These are phyloP conservation scores for Indicator maculatus DNA, from an alignment of 2,113 vertebrate genomes.

Conservation along the genomic window DNA sequence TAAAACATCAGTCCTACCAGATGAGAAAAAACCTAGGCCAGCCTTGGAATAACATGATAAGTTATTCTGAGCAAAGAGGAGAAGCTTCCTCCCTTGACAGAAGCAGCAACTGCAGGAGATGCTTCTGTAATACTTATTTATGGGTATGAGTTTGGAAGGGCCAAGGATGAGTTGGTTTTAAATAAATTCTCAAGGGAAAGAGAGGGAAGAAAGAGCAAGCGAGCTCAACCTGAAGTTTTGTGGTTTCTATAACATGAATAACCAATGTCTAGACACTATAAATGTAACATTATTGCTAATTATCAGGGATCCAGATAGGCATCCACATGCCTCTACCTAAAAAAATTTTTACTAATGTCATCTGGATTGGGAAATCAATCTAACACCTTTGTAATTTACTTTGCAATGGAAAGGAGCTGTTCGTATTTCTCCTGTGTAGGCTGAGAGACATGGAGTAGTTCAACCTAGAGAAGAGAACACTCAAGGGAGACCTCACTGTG, in stretches of 20 bases:
- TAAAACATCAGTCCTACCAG: not conserved
- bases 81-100: not conserved
- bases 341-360: not conserved
- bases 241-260: not conserved
- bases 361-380: not conserved
- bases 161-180: not conserved
- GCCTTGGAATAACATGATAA: not conserved
- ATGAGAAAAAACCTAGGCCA: not conserved
- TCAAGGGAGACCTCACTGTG: too few relatives aligned
- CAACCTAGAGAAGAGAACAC: not conserved
- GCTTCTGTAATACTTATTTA: not conserved
- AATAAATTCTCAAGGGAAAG: not conserved
- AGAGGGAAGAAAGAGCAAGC: not conserved
- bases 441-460: not conserved
- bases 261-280: not conserved
- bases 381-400: not conserved
- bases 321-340: not conserved
- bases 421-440: not conserved
- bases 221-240: not conserved
- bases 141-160: not conserved
- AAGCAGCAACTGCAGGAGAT: not conserved
- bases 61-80: not conserved
- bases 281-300: not conserved
- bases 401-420: not conserved
- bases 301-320: not conserved